These are phyloP conservation scores for Drosophila bocqueti DNA, from an alignment of 1,140 invertebrate species.

Conservation along the genomic window DNA sequence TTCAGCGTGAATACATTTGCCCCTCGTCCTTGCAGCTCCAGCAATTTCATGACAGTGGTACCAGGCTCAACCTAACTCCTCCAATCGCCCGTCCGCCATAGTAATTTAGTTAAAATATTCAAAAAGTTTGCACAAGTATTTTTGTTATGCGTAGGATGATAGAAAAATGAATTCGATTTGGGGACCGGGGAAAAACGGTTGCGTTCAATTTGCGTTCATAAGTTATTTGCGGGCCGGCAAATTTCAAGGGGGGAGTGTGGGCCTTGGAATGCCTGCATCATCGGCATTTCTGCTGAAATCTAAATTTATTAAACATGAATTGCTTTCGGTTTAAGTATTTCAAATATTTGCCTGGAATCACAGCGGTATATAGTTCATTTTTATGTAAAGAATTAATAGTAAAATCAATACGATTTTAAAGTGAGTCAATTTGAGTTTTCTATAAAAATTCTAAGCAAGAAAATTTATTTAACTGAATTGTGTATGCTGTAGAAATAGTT, in stretches of 20 bases:
- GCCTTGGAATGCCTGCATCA: conserved; percentile 13
- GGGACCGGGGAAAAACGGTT: neutral
- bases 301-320: conserved; percentile 30
- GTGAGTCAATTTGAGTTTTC: neutral
- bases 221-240: conserved; percentile 23
- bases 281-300: conserved; percentile 34
- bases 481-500: neutral
- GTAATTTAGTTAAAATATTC: conserved; percentile 56
- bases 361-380: neutral
- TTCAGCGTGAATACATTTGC: conserved; percentile 81
- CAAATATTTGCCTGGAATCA: conserved; percentile 14
- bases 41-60: conserved; percentile 41
- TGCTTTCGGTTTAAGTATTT: conserved; percentile 17
- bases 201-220: conserved; percentile 27
- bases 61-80: conserved; percentile 31
- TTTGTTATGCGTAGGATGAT: conserved; percentile 32
- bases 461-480: neutral
- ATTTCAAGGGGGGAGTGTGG: neutral
- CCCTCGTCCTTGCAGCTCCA: conserved; percentile 35
- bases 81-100: conserved; percentile 11
- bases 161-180: conserved; percentile 46
- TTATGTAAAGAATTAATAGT: neutral
- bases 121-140: conserved; percentile 42
- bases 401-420: neutral
- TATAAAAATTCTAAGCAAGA: neutral